phyloP scores from a whole-genome alignment of 2,888 invertebrate genomes.

The Blomia tropicalis region DNA sequence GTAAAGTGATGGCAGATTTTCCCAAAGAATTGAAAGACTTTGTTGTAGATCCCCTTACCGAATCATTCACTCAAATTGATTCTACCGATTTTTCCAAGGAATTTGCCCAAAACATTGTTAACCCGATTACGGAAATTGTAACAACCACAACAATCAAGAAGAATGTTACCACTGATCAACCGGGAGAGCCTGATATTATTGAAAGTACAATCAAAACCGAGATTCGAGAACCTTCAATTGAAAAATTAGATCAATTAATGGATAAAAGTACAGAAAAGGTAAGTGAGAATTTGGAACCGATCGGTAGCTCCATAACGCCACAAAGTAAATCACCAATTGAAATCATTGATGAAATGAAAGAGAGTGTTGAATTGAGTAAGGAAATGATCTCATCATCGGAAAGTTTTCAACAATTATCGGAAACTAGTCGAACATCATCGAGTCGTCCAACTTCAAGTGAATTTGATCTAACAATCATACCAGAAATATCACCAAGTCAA shows the following conservation, averaged over 20 bases:
- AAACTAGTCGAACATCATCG: slow-evolving; percentile 39
- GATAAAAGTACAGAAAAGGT: no score
- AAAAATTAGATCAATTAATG: no score
- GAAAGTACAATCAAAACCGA: no score
- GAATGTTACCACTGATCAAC: background rate
- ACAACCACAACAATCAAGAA: background rate
- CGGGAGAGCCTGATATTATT: no score
- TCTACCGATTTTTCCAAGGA: no score
- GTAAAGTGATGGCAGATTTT: background rate
- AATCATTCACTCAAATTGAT: no score
- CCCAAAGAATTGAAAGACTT: no score
- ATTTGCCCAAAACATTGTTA: no score
- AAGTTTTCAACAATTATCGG: slow-evolving; percentile 65
- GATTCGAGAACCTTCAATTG: no score
- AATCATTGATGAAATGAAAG: background rate
- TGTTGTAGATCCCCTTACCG: no score
- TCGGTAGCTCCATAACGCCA: no score
- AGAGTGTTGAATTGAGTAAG: slow-evolving; percentile 44
- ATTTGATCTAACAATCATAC: slow-evolving; percentile 45
- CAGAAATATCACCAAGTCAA: slow-evolving; percentile 37
- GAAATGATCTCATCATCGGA: slow-evolving; percentile 43
- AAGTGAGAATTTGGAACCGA: no score
- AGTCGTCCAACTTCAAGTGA: slow-evolving; percentile 73
- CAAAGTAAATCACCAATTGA: background rate
- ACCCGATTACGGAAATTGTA: background rate